phyloP scores from a whole-genome alignment of 2,888 invertebrate genomes.

The Nasonia oneida region DNA sequence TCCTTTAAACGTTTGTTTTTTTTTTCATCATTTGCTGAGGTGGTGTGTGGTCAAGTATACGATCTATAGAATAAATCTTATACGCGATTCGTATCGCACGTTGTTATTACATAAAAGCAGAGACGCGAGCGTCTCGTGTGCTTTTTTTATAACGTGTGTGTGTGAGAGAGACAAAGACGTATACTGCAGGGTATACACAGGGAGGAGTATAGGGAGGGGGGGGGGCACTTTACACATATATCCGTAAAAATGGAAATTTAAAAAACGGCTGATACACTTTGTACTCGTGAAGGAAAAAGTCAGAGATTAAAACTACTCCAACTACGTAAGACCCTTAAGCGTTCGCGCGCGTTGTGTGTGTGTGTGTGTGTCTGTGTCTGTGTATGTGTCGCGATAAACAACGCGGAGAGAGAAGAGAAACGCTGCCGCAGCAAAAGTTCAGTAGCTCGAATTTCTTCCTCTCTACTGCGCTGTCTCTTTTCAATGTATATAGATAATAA shows the following conservation, averaged over 20 bases:
- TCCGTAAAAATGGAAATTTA: slow-evolving; percentile 55
- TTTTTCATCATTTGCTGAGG: neutral
- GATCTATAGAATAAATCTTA: slow-evolving; percentile 32
- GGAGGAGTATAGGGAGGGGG: neutral
- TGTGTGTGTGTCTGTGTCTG: slow-evolving; percentile 31
- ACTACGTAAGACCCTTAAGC: slow-evolving; percentile 61
- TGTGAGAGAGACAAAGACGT: neutral
- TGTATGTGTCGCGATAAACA: slow-evolving; percentile 41
- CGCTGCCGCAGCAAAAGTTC: slow-evolving; percentile 4
- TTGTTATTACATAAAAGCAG: neutral
- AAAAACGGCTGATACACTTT: slow-evolving; percentile 51
- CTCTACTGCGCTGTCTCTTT: neutral
- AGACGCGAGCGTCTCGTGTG: neutral
- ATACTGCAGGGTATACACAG: neutral
- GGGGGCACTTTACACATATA: neutral
- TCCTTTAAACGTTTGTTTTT: neutral
- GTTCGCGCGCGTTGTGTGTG: slow-evolving; percentile 4
- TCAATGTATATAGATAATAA: neutral
- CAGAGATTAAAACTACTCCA: slow-evolving; percentile 56
- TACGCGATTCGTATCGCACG: neutral
- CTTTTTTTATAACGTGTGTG: neutral
- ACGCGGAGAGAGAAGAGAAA: slow-evolving; percentile 64
- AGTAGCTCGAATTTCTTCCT: neutral
- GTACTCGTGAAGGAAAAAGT: slow-evolving; percentile 59
- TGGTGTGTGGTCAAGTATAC: neutral